Evolutionary conservation across 1,140 invertebrate genomes (phyloP), one percentile per base, ranked within the genome.

Genomic region (Hestina assimilis): DNA sequence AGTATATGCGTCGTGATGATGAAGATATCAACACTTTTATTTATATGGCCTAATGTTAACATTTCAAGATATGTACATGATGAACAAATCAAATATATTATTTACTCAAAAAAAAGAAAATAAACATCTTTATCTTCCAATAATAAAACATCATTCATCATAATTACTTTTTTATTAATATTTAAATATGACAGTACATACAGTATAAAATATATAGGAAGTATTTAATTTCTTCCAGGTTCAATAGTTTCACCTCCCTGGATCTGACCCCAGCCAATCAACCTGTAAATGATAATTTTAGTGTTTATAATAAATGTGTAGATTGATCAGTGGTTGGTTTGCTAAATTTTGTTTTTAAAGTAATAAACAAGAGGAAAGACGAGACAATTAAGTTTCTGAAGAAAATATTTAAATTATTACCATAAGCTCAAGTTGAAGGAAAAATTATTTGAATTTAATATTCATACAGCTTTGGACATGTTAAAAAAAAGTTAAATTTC

Each of bases 11-110:
- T 55, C 91, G 98, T 62, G 97, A 99, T 86, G 97, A 99, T 71
- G 96, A 98, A 65, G 97, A 99, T 86, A 98, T 99, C 75, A 99
- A 99, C 89, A 96, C 96, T 71, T 99, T 99, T 91, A 96, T 98
- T 75, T 99, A 99, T 87, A 96, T 99, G 93, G 96, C 97, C 83
- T 99, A 93, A 92, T 20, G 51, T 50, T 63, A 70, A 56, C 33
- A 15, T 38, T 17, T 52, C 57, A 64, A 75, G 14, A n/a, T n/a
- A n/a, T 72, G 63, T 71, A 78, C 65, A 66, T 72, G n/a, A n/a
- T n/a, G 64, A 72, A 68, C 52, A 71, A 71, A 81, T 71, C 68
- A 70, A 83, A 81, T 83, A 83, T 82, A 83, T 82, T 80, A 80
- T 80, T 76, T 83, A 81, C 53, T 66, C 68, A n/a, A n/a, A n/a